Evolutionary conservation across 1,140 invertebrate genomes (phyloP).

Genomic region (Pseudomyrmex pallidus): DNA sequence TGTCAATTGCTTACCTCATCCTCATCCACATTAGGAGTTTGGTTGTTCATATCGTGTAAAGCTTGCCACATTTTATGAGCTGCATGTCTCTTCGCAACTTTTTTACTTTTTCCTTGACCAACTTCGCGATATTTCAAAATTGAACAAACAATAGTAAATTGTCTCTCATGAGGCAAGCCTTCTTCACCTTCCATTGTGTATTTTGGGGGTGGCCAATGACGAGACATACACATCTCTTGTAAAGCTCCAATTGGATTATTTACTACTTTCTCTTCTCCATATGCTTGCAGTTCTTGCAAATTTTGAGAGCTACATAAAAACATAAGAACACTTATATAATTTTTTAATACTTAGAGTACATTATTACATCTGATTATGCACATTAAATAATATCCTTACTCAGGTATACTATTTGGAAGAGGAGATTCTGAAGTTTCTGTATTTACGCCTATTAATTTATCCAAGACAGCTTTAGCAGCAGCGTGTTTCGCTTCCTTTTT

Average conservation of each 20-base stretch:
- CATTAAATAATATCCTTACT: conserved; percentile 75
- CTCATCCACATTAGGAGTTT: conserved; percentile 85
- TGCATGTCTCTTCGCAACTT: conserved; percentile 96
- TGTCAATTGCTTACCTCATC: conserved; percentile 85
- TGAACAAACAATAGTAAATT: conserved; percentile 96
- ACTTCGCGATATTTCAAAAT: conserved; percentile 93
- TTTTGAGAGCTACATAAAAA: conserved; percentile 76
- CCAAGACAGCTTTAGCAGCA: conserved; percentile 95
- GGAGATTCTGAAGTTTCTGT: conserved; percentile 80
- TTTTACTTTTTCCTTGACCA: conserved; percentile 97
- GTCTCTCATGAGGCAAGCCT: conserved; percentile 96
- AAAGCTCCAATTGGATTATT: conserved; percentile 98
- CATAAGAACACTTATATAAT: neutral
- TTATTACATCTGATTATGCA: neutral
- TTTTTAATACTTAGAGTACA: neutral
- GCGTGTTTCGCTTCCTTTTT: conserved; percentile 99
- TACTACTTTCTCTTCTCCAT: conserved; percentile 89
- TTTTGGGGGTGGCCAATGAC: conserved; percentile 96
- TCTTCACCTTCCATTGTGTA: conserved; percentile 96
- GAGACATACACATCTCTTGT: conserved; percentile 98
- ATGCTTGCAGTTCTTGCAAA: conserved; percentile 80
- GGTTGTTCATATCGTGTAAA: conserved; percentile 89
- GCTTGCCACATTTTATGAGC: conserved; percentile 96
- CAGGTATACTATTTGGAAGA: conserved; percentile 80
- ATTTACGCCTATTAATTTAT: conserved; percentile 87